Evolutionary conservation across 2,888 invertebrate genomes (phyloP).

Genomic region (Sinohyriopsis cumingii): DNA sequence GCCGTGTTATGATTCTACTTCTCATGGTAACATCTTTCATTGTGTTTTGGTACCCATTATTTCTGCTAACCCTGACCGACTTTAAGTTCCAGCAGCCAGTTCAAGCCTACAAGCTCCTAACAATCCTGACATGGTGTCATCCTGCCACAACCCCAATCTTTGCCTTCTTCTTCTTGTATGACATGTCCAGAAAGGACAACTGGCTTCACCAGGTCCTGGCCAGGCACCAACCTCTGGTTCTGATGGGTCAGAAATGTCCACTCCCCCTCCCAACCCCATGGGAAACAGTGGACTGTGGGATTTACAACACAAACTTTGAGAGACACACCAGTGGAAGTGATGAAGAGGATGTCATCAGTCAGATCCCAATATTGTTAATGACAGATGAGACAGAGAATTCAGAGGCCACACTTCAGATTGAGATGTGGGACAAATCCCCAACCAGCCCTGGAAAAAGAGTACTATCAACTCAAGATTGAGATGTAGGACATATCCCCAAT

Average conservation of each 20-base stretch:
- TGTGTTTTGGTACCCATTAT: slow-evolving; percentile 92
- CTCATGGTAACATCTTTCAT: slow-evolving; percentile 76
- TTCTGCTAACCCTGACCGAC: slow-evolving; percentile 83
- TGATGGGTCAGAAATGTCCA: too few species aligned
- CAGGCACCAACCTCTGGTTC: too few species aligned
- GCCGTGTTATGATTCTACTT: slow-evolving; percentile 54
- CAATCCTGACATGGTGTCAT: slow-evolving; percentile 69
- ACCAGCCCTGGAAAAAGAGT: slow-evolving; percentile 32
- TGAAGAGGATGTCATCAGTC: slow-evolving; percentile 3
- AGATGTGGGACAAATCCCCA: slow-evolving; percentile 38
- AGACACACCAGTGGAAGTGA: too few species aligned
- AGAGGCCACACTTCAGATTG: slow-evolving; percentile 13
- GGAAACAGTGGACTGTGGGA: slow-evolving; percentile 23
- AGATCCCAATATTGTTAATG: slow-evolving; percentile 5
- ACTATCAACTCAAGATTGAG: too few species aligned
- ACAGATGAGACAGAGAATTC: slow-evolving; percentile 6
- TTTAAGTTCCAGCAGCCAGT: slow-evolving; percentile 60
- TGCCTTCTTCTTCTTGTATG: slow-evolving; percentile 57
- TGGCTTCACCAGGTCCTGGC: too few species aligned
- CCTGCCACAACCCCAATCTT: slow-evolving; percentile 68
- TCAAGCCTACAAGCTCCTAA: slow-evolving; percentile 67
- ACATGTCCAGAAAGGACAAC: slow-evolving; percentile 43
- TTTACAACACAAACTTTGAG: slow-evolving; percentile 26
- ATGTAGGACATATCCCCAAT: too few species aligned
- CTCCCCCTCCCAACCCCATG: slow-evolving; percentile 9